phyloP scores from a whole-genome alignment of 2,888 invertebrate species.

The Hirtodrosophila duncani region DNA sequence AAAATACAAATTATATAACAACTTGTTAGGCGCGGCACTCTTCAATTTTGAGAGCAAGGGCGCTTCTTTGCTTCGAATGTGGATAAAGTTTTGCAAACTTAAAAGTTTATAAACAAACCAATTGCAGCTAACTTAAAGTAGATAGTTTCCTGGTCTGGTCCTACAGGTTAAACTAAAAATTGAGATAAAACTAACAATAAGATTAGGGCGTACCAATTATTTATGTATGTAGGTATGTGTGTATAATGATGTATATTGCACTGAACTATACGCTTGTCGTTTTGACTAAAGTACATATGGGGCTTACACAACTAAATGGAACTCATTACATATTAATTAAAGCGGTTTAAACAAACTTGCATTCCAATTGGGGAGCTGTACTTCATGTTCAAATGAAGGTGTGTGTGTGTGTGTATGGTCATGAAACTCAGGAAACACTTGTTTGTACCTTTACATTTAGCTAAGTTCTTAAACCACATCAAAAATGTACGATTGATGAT shows the following conservation, averaged over 20 bases:
- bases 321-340: constrained; percentile 35
- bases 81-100: constrained; percentile 50
- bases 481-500: constrained; percentile 61
- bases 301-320: constrained; percentile 34
- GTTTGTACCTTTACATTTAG: constrained; percentile 68
- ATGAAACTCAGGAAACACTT: constrained; percentile 40
- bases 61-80: constrained; percentile 49
- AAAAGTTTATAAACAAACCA: constrained; percentile 41
- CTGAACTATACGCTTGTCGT: constrained; percentile 65
- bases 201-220: constrained; percentile 25
- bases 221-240: constrained; percentile 23
- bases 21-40: constrained; percentile 31
- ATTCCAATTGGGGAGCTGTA: no score
- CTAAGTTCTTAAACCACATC: constrained; percentile 66
- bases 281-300: constrained; percentile 45
- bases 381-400: constrained; percentile 15
- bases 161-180: constrained; percentile 30
- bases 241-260: constrained; percentile 54
- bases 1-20: constrained; percentile 58
- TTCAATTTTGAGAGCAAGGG: constrained; percentile 19
- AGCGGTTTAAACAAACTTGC: constrained; percentile 34
- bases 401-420: constrained; percentile 11
- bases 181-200: constrained; percentile 37
- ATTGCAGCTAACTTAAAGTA: constrained; percentile 65
- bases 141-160: no score